Evolutionary conservation across 2,797 vertebrate genomes (phyloP), one percentile per base, ranked within the genome.

Genomic region (Artibeus lituratus): DNA sequence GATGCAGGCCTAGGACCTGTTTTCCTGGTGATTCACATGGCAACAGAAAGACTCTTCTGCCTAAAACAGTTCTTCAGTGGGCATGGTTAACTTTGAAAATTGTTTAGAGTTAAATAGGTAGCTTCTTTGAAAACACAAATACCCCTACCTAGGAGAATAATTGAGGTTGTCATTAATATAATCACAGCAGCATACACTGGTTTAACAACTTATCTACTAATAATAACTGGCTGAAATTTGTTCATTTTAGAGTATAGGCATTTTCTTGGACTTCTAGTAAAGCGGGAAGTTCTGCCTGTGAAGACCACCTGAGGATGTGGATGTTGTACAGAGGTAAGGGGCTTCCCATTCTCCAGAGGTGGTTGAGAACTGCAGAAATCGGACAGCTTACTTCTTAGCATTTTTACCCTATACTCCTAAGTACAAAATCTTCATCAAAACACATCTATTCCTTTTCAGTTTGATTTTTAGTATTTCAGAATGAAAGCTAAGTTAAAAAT

Each of bases 401-500:
- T 51, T 91, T 80, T 93, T 70, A 87, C 26, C n/a, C 18, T 90
- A 16, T 84, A 78, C 16, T 86, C 24, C 21, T 83, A 82, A 91
- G 78, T 26, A 32, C 7, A 80, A 90, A 85, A 83, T 90, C 10
- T 76, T 39, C 80, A 47, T 73, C 53, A 69, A 87, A 76, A 62
- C 16, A 62, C 5, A 12, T 47, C 6, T 73, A 70, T 42, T 44
- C 21, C 15, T 55, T 83, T 91, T 86, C 44, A 29, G 22, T 84
- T 81, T 95, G 26, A 21, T 87, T 47, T 87, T 84, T 78, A 47
- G 2, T 47, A 94, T 94, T 94, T 87, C 21, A 82, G 21, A 86
- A 59, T 80, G 92, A 59, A 95, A 83, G 47, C 1, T 42, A 85
- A 59, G 3, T 94, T 90, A 87, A 91, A 91, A 87, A 88, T 47